Evolutionary conservation across 2,113 vertebrate species (phyloP).

Genomic region (Cyphomyrus discorhynchus): DNA sequence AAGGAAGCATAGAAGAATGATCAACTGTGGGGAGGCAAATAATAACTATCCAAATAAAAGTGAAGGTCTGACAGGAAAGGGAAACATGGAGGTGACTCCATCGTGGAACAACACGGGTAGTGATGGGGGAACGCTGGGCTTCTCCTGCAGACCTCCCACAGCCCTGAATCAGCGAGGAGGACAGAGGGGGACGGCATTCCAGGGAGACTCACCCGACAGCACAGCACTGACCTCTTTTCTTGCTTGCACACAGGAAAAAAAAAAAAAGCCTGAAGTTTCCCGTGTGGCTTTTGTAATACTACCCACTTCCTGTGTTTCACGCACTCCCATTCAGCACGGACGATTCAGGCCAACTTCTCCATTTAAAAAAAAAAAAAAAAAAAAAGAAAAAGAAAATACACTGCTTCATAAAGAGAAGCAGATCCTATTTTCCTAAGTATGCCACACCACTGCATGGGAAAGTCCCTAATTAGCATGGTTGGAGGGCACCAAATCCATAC

Average conservation of each 20-base stretch:
- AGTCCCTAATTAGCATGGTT: not conserved
- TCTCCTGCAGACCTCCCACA: not conserved
- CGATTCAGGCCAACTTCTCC: not conserved
- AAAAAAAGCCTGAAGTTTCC: not conserved
- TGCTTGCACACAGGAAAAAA: not conserved
- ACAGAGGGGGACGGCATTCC: not conserved
- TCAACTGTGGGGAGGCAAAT: not conserved
- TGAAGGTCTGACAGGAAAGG: not conserved
- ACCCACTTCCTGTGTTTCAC: constrained; percentile 4
- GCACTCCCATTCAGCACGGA: not conserved
- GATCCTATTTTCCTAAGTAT: not conserved
- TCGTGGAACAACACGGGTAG: not conserved
- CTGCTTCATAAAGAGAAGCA: not conserved
- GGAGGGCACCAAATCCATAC: not conserved
- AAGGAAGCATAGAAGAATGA: not conserved
- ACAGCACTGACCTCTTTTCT: not conserved
- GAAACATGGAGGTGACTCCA: not conserved
- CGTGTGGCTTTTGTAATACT: not conserved
- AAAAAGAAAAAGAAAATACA: not conserved
- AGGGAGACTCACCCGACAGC: not conserved
- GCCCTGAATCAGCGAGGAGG: not conserved
- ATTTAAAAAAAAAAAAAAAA: not conserved
- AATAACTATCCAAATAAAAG: not conserved
- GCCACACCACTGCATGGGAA: not conserved
- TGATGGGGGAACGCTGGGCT: not conserved